These are phyloP conservation scores for Ceriagrion tenellum DNA, from an alignment of 2,888 invertebrate genomes.

Conservation along the genomic window DNA sequence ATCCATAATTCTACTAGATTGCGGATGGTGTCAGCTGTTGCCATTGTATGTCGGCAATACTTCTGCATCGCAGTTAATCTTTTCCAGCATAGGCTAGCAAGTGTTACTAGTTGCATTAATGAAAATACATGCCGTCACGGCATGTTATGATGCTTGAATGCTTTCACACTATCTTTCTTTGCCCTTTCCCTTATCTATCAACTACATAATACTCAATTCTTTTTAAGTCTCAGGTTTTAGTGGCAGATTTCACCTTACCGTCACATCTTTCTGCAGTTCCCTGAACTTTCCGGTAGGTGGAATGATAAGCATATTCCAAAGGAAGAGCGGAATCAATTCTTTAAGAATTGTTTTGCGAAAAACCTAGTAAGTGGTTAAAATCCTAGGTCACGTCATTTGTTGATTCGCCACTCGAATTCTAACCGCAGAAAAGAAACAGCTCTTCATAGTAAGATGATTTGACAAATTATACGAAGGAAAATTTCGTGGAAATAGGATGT, in stretches of 20 bases:
- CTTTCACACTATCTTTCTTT: background rate
- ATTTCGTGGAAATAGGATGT: background rate
- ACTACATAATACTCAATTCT: background rate
- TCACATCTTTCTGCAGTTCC: background rate
- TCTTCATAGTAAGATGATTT: background rate
- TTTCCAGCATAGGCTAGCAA: background rate
- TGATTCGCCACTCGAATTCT: background rate
- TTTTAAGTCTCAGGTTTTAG: background rate
- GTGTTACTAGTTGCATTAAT: background rate
- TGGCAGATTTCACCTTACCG: background rate
- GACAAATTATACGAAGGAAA: background rate
- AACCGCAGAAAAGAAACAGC: background rate
- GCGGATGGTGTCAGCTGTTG: background rate
- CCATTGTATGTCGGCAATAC: background rate
- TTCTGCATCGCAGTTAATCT: background rate
- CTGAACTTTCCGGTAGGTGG: conserved; percentile 11
- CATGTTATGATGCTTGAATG: background rate
- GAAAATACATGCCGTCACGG: background rate
- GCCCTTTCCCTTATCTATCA: background rate
- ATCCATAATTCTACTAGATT: background rate
- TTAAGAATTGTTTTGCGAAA: background rate
- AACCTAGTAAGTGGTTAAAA: background rate
- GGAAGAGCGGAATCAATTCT: conserved; percentile 38
- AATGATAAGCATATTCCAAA: conserved; percentile 19
- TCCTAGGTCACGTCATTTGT: background rate